These are phyloP conservation scores for Dendropsophus ebraccatus DNA, from an alignment of 2,113 vertebrate species.

Conservation along the genomic window DNA sequence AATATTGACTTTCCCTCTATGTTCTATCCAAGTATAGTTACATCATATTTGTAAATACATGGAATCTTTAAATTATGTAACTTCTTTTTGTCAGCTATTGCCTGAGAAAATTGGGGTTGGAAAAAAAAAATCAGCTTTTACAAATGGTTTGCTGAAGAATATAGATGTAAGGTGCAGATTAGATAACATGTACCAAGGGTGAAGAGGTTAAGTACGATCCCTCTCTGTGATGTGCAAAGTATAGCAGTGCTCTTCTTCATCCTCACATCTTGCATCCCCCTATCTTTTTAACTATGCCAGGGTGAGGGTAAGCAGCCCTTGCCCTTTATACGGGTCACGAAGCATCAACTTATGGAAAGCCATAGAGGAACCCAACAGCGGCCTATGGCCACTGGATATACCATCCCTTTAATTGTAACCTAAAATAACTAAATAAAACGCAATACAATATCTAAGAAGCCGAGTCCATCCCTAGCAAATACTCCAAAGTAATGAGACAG, in stretches of 20 bases:
- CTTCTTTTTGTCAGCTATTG: neutral
- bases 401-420: neutral
- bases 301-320: neutral
- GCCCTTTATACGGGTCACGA: conserved; percentile 49
- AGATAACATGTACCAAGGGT: conserved; percentile 52
- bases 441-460: neutral
- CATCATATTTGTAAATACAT: neutral
- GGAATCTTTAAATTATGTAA: neutral
- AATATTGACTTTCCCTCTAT: neutral
- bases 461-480: neutral
- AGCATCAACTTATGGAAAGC: conserved; percentile 11
- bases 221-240: conserved; percentile 34
- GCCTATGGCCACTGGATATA: neutral
- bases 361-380: neutral
- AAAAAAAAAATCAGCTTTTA: conserved; percentile 23
- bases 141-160: conserved; percentile 40
- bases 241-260: conserved; percentile 16
- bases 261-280: neutral
- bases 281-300: neutral
- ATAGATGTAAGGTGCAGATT: conserved; percentile 56
- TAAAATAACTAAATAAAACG: neutral
- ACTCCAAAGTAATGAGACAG: neutral
- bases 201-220: conserved; percentile 44
- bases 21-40: neutral
- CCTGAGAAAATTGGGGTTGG: neutral